Evolutionary conservation across 2,888 invertebrate genomes (phyloP).

Genomic region (Lapara coniferarum): DNA sequence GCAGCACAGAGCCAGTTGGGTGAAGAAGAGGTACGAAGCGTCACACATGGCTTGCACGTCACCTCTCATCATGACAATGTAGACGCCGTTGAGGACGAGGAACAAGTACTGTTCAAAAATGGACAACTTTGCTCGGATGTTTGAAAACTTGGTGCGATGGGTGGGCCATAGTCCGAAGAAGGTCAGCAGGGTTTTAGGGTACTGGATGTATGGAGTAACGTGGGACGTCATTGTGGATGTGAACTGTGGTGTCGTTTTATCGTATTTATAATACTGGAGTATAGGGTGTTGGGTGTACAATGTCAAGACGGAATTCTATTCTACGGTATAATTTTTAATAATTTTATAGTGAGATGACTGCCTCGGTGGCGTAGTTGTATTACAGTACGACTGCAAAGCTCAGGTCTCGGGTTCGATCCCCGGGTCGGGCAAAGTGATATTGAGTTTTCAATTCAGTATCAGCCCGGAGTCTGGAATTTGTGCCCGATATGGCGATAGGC

Average conservation of each 20-base stretch:
- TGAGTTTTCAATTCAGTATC: too few species aligned
- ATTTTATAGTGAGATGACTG: too few species aligned
- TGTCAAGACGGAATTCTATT: too few species aligned
- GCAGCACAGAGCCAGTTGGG: conserved; percentile 12
- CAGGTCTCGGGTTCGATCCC: too few species aligned
- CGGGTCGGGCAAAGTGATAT: too few species aligned
- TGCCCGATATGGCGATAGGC: too few species aligned
- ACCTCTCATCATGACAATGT: conserved; percentile 16
- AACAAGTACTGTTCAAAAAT: not conserved
- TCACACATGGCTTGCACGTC: conserved; percentile 22
- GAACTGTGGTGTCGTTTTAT: not conserved
- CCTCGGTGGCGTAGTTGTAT: too few species aligned
- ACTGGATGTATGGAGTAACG: not conserved
- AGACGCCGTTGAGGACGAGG: not conserved
- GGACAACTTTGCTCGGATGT: not conserved
- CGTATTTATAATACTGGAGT: not conserved
- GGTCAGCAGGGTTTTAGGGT: not conserved
- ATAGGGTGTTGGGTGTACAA: not conserved
- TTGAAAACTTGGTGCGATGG: not conserved
- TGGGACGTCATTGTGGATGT: not conserved
- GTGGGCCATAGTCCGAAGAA: conserved; percentile 2
- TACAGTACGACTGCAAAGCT: too few species aligned
- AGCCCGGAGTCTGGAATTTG: too few species aligned
- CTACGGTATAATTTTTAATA: too few species aligned
- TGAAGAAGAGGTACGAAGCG: conserved; percentile 21